phyloP scores from a whole-genome alignment of 1,140 invertebrate species.

The Drosophila saltans region DNA sequence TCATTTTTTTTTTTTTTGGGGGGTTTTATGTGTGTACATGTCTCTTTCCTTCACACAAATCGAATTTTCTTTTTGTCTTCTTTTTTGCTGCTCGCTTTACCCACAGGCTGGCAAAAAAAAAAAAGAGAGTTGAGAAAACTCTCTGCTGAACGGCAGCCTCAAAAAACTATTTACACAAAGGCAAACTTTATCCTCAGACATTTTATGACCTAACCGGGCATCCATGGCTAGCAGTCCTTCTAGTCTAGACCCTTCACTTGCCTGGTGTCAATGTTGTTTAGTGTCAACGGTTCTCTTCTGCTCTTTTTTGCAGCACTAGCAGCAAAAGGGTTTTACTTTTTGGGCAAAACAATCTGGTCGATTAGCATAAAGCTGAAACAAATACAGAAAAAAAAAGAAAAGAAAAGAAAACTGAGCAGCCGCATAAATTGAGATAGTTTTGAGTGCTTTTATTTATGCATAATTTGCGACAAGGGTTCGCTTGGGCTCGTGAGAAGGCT shows the following conservation, averaged over 20 bases:
- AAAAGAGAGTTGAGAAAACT: slow-evolving; percentile 45
- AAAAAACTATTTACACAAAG: slow-evolving; percentile 56
- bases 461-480: slow-evolving; percentile 5
- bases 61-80: slow-evolving; percentile 51
- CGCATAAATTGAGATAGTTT: slow-evolving; percentile 10
- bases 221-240: slow-evolving; percentile 19
- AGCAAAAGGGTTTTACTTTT: slow-evolving; percentile 3
- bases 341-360: slow-evolving; percentile 31
- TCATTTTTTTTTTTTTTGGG: slow-evolving; percentile 36
- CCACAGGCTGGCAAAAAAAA: slow-evolving; percentile 21
- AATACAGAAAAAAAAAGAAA: slow-evolving; percentile 4
- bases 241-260: slow-evolving; percentile 74
- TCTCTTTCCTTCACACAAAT: slow-evolving; percentile 35
- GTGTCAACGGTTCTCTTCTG: slow-evolving; percentile 48
- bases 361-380: slow-evolving; percentile 65
- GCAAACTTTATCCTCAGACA: slow-evolving; percentile 46
- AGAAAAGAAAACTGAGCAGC: slow-evolving; percentile 40
- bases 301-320: slow-evolving; percentile 23
- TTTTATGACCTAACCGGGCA: slow-evolving; percentile 63
- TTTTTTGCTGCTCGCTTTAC: slow-evolving; percentile 5
- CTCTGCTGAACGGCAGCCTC: slow-evolving; percentile 26
- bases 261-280: slow-evolving; percentile 76
- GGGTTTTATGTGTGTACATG: slow-evolving; percentile 29
- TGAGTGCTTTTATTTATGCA: slow-evolving; percentile 16
- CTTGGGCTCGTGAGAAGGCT: neutral